These are phyloP conservation scores for Cynopterus brachyotis DNA, from an alignment of 2,113 vertebrate species.

Conservation along the genomic window DNA sequence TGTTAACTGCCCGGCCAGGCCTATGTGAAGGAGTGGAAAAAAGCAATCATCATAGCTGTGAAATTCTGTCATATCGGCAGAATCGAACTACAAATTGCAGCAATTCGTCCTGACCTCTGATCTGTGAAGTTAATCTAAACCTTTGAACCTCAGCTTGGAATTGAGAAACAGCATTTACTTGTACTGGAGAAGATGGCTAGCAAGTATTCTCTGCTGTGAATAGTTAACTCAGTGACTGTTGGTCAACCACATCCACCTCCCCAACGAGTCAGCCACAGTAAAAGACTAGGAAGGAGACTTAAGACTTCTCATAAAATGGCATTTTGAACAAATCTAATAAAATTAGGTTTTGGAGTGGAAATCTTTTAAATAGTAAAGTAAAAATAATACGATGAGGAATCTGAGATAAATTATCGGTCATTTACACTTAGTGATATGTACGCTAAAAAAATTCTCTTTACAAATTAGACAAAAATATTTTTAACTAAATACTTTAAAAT, in stretches of 20 bases:
- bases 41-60: conserved; percentile 76
- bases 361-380: background rate
- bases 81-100: conserved; percentile 83
- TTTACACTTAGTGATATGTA: background rate
- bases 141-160: conserved; percentile 82
- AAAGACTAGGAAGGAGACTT: background rate
- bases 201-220: conserved; percentile 47
- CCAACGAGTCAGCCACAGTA: background rate
- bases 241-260: background rate
- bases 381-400: conserved; percentile 18
- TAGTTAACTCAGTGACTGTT: conserved; percentile 76
- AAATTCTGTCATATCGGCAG: conserved; percentile 87
- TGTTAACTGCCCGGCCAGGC: conserved; percentile 78
- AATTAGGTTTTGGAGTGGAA: background rate
- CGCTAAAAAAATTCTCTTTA: background rate
- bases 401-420: background rate
- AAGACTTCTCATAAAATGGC: background rate
- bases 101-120: conserved; percentile 85
- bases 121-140: conserved; percentile 79
- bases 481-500: background rate
- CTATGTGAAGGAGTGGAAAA: conserved; percentile 59
- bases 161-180: conserved; percentile 78
- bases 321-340: background rate
- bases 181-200: conserved; percentile 69
- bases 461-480: conserved; percentile 46